Evolutionary conservation across 2,113 vertebrate species (phyloP).

Genomic region (Scomber scombrus): DNA sequence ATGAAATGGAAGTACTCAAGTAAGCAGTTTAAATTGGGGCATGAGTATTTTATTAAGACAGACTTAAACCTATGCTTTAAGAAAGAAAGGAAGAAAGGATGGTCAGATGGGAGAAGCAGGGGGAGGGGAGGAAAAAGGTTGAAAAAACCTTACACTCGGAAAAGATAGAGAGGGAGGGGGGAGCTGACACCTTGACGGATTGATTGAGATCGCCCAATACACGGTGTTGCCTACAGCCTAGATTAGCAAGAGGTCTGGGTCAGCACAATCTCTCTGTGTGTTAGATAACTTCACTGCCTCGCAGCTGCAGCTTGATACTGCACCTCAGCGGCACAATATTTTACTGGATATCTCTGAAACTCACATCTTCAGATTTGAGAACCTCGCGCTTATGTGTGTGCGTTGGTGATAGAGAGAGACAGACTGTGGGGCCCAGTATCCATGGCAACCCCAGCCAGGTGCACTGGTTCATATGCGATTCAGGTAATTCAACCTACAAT

Average conservation of each 20-base stretch:
- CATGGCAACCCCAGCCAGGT: constrained; percentile 81
- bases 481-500: constrained; percentile 72
- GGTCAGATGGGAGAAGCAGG: constrained; percentile 21
- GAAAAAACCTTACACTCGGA: constrained; percentile 38
- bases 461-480: constrained; percentile 70
- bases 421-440: constrained; percentile 69
- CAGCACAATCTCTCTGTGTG: constrained; percentile 74
- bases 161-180: constrained; percentile 47
- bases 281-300: constrained; percentile 70
- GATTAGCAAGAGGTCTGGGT: constrained; percentile 76
- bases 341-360: constrained; percentile 59
- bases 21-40: too few relatives aligned
- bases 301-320: constrained; percentile 60
- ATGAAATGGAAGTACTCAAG: too few relatives aligned
- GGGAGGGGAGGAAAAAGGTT: not conserved
- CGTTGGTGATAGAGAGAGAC: constrained; percentile 4
- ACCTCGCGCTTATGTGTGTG: not conserved
- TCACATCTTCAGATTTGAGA: constrained; percentile 58
- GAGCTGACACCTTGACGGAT: constrained; percentile 76
- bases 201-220: constrained; percentile 77
- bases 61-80: constrained; percentile 32
- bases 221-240: constrained; percentile 68
- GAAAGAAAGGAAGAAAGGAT: constrained; percentile 23
- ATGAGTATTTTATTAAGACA: too few relatives aligned
- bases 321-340: constrained; percentile 48